Evolutionary conservation across 2,797 vertebrate species (phyloP), one percentile per base, ranked within the genome.

Genomic region (Selene dorsalis): DNA sequence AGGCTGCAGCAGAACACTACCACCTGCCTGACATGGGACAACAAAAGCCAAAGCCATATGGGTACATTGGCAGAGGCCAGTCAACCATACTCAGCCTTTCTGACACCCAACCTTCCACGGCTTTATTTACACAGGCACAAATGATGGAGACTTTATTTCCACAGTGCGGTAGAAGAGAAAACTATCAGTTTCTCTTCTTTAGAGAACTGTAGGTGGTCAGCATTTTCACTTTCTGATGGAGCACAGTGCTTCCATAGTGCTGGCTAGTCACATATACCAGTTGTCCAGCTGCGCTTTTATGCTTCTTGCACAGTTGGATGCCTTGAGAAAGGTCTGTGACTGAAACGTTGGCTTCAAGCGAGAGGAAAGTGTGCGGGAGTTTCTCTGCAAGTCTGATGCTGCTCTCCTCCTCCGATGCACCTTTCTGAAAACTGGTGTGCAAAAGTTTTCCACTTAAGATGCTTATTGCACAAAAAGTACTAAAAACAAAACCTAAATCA

Each of bases 1-100:
- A 94, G 88, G 88, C 87, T 92, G 91, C 93, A 93, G 93, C 93
- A 94, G 92, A 94, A 93, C 91, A 93, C 87, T 94, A 94, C 77
- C 89, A 91, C 89, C 92, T 93, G 93, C 93, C 94, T 94, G 93
- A 89, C 88, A 92, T 80, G 90, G 89, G 91, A 94, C 89, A 95
- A 94, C 92, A 94, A 84, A 93, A 91, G 92, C 92, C 93, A 93
- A 84, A 93, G 91, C 92, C 92, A 85, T 71, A 78, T 93, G 88
- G 93, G 88, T 91, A 91, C 83, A 81, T 69, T 80, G 92, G 89
- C 92, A 80, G 73, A 82, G 88, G 86, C 88, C 58, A 14, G 77
- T 75, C 79, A 77, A 84, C 81, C 87, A 70, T 73, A 79, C 64
- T 70, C 61, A 77, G 83, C 84, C 88, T 65, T 8, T 73, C 66